Evolutionary conservation across 2,113 vertebrate genomes (phyloP).

Genomic region (Notarius quadriscutis): DNA sequence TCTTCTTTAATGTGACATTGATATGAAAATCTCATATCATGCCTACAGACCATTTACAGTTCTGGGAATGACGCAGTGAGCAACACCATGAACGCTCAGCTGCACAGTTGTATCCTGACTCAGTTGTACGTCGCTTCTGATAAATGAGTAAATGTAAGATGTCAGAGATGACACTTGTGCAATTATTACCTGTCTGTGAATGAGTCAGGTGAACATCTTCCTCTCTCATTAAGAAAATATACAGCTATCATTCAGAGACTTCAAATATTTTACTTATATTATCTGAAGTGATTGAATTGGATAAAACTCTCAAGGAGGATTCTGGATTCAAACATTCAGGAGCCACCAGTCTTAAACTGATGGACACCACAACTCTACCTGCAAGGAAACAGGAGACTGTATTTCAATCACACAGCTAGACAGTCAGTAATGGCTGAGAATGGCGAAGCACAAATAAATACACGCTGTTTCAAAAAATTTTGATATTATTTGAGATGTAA

Average conservation of each 20-base stretch:
- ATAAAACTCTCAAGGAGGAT: background rate
- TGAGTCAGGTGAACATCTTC: background rate
- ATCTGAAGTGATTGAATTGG: background rate
- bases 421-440: background rate
- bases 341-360: too few species aligned
- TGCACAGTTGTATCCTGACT: background rate
- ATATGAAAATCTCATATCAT: background rate
- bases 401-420: background rate
- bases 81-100: background rate
- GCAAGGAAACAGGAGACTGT: background rate
- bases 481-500: too few species aligned
- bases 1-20: background rate
- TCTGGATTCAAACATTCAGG: background rate
- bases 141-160: background rate
- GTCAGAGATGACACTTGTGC: background rate
- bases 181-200: background rate
- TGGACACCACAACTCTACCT: background rate
- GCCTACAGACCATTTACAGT: too few species aligned
- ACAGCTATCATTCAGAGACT: background rate
- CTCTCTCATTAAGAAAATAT: background rate
- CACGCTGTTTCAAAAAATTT: too few species aligned
- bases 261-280: background rate
- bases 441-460: background rate
- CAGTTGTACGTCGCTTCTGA: background rate
- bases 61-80: background rate